Conservation (phyloP, 1,140 invertebrate species). For the Archivesica marissinica region DNA sequence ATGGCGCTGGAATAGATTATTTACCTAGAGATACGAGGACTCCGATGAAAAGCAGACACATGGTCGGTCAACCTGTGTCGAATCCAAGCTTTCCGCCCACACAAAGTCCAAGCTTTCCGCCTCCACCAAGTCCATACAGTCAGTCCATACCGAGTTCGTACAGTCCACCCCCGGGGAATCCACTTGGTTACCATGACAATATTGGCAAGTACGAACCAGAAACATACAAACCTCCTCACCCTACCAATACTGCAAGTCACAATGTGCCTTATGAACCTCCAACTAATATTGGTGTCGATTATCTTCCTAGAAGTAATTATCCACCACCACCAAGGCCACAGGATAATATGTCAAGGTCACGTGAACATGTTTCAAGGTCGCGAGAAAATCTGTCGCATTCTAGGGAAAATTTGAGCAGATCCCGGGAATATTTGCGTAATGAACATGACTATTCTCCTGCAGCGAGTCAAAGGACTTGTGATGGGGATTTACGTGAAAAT, state of each 20-base stretch:
- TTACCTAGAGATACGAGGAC: constrained; percentile 27
- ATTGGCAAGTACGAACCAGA: constrained; percentile 2
- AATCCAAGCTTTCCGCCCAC: not conserved
- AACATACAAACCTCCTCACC: constrained; percentile 2
- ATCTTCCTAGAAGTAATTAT: constrained; percentile 36
- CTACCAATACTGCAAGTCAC: constrained; percentile 8
- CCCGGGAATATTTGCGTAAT: constrained; percentile 30
- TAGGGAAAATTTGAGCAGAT: constrained; percentile 36
- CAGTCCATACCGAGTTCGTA: not conserved
- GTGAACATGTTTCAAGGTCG: constrained; percentile 49
- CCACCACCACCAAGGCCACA: not conserved
- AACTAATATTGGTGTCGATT: constrained; percentile 30
- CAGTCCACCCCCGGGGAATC: not conserved
- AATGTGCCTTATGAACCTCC: constrained; percentile 3
- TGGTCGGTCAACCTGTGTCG: constrained; percentile 20
- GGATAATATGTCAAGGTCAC: constrained; percentile 41
- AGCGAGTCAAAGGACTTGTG: not conserved
- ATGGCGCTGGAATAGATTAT: constrained; percentile 44
- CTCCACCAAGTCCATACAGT: constrained; percentile 5
- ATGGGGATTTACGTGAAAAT: constrained; percentile 41
- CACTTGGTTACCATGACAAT: constrained; percentile 36
- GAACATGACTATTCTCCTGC: not conserved
- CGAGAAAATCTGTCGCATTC: constrained; percentile 31
- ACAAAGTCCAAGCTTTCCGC: not conserved
- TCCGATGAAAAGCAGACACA: constrained; percentile 45